Evolutionary conservation across 2,113 vertebrate genomes (phyloP), one percentile per base, ranked within the genome.

Genomic region (Struthio camelus): DNA sequence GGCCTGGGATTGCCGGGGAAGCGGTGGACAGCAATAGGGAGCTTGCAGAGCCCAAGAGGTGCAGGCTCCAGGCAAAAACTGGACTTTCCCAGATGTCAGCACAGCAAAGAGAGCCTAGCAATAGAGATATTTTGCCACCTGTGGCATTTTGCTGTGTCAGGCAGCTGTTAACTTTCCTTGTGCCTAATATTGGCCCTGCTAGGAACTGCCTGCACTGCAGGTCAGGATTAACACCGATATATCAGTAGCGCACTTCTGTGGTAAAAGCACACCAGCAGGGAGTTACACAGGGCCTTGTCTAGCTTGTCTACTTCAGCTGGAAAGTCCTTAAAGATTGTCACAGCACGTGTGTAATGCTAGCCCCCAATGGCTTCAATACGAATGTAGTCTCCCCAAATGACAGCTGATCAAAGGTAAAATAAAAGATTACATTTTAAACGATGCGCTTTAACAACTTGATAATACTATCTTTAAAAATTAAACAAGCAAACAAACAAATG

Each of bases 181-280:
- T 2, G 5, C 3, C 40, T 11, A 3, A 4, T 2, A 42, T 12
- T 34, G 34, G 56, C 34, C 7, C 27, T 19, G 46, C 23, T 13
- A 13, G 38, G 40, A 87, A 5, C 24, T 3, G 0, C 3, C 56
- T 11, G 27, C 4, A 0, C 36, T 9, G 2, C 23, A 34, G 9
- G 42, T 51, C 32, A 53, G 64, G n/a, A 53, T 22, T 36, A 24
- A 32, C 19, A 16, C 1, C 0, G 8, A 4, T 3, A 16, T 34
- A 44, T 36, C 65, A 50, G 14, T 4, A 27, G n/a, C 27, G n/a
- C 10, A 24, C 22, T 22, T 38, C 2, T 5, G 58, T 22, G 14
- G 36, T 5, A 27, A 87, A 90, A 58, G 14, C 1, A 0, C 48
- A 36, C 75, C 34, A n/a, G 14, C 23, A 70, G 58, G 34, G 23